A percentile compares a stretch with the other conserved stretches of the same genome.
These are phyloP conservation scores for Echinometra lucunter DNA, from an alignment of 53 echinoderm and acorn worm species.

Conservation along the genomic window DNA sequence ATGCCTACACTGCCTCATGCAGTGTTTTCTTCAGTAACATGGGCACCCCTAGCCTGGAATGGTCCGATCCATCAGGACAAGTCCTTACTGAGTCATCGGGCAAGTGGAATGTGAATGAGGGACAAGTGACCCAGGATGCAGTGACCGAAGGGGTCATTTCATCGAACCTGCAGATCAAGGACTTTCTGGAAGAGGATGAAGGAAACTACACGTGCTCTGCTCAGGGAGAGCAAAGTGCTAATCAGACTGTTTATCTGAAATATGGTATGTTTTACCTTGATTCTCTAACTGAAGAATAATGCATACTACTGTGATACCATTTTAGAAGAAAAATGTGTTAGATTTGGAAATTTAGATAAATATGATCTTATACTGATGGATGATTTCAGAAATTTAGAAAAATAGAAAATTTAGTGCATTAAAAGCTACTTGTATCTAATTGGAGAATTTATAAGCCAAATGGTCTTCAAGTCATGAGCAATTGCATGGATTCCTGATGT, in stretches of 20 bases:
- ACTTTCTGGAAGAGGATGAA: background rate
- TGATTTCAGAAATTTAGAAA: too few species aligned
- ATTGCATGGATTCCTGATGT: too few species aligned
- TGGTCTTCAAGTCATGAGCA: too few species aligned
- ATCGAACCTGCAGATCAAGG: background rate
- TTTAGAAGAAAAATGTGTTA: too few species aligned
- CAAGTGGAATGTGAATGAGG: background rate
- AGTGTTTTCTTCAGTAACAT: background rate
- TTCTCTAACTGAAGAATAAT: too few species aligned
- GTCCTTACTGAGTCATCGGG: background rate
- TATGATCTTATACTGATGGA: too few species aligned
- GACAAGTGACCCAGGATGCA: background rate
- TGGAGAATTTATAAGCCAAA: too few species aligned
- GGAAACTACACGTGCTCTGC: background rate
- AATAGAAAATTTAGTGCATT: too few species aligned
- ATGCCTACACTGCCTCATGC: background rate
- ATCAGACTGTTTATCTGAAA: background rate
- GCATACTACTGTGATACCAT: too few species aligned
- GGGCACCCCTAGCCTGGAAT: background rate
- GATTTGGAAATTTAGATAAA: too few species aligned
- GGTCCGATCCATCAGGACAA: background rate
- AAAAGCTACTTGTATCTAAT: too few species aligned
- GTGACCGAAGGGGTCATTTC: background rate
- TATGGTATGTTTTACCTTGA: background rate
- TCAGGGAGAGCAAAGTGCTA: background rate